phyloP scores from a whole-genome alignment of 2,888 invertebrate species.

The Heliothis peltigera region DNA sequence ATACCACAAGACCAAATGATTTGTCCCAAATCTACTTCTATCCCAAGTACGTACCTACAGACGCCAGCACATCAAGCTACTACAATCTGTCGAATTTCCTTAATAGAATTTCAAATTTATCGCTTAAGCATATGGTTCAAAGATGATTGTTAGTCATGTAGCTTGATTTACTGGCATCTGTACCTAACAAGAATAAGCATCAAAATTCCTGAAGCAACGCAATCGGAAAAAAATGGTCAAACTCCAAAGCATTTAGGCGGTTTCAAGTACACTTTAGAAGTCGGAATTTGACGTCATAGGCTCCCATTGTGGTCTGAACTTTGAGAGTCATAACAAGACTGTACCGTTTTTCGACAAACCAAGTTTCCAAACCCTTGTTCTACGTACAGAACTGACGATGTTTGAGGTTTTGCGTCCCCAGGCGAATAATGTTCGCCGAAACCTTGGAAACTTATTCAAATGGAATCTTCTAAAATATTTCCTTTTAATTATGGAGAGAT shows the following conservation, averaged over 20 bases:
- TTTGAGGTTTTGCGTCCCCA: slow-evolving; percentile 35
- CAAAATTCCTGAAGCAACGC: neutral
- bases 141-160: too few relatives aligned
- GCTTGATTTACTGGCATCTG: too few relatives aligned
- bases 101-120: too few relatives aligned
- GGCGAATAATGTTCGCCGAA: slow-evolving; percentile 51
- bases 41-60: neutral
- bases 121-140: too few relatives aligned
- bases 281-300: slow-evolving; percentile 32
- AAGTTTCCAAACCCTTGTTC: slow-evolving; percentile 50
- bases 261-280: slow-evolving; percentile 34
- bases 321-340: slow-evolving; percentile 37
- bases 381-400: slow-evolving; percentile 32
- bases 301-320: slow-evolving; percentile 53
- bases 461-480: slow-evolving; percentile 36
- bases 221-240: slow-evolving; percentile 6
- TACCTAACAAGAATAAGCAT: neutral
- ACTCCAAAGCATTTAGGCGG: slow-evolving; percentile 4
- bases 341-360: slow-evolving; percentile 52
- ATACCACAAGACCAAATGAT: neutral
- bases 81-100: too few relatives aligned
- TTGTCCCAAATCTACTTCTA: neutral
- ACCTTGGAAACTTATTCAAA: slow-evolving; percentile 25
- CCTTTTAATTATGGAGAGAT: slow-evolving; percentile 37
- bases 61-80: too few relatives aligned